phyloP scores from a whole-genome alignment of 2,797 vertebrate genomes.

The Ambastaia sidthimunki region DNA sequence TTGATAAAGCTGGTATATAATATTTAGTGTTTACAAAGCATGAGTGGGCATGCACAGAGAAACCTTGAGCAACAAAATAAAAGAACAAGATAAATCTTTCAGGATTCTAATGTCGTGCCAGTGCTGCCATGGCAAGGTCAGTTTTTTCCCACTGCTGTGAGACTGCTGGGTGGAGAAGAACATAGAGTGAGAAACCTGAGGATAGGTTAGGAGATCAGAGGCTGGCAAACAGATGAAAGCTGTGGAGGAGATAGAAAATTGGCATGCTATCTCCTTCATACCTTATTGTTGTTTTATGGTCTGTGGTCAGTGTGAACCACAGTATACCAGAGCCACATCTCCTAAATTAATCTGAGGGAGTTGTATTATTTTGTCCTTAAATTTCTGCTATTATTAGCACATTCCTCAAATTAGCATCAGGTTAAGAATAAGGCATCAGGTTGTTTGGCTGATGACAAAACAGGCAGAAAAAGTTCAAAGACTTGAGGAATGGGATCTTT shows the following conservation, averaged over 20 bases:
- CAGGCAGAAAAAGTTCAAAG: too few species aligned
- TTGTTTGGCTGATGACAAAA: too few species aligned
- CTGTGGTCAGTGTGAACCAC: slow-evolving; percentile 8
- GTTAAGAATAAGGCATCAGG: too few species aligned
- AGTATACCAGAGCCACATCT: background rate
- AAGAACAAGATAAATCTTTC: slow-evolving; percentile 19
- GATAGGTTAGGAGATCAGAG: slow-evolving; percentile 30
- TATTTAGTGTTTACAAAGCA: slow-evolving; percentile 16
- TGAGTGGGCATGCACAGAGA: background rate
- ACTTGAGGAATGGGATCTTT: too few species aligned
- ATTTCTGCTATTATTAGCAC: background rate
- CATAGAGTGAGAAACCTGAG: slow-evolving; percentile 8
- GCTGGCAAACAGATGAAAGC: slow-evolving; percentile 45
- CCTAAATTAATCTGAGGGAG: background rate
- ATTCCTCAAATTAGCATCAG: background rate
- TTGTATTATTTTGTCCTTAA: background rate
- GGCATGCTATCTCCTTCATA: background rate
- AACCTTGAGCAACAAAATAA: background rate
- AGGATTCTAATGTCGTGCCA: slow-evolving; percentile 18
- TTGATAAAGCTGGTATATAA: background rate
- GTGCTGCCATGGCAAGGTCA: slow-evolving; percentile 13
- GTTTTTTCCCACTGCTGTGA: slow-evolving; percentile 19
- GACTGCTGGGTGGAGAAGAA: slow-evolving; percentile 10
- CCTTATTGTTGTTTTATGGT: background rate
- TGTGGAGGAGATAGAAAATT: slow-evolving; percentile 27